Conservation (phyloP, 2,888 invertebrate genomes). For the Resseliella maxima region DNA sequence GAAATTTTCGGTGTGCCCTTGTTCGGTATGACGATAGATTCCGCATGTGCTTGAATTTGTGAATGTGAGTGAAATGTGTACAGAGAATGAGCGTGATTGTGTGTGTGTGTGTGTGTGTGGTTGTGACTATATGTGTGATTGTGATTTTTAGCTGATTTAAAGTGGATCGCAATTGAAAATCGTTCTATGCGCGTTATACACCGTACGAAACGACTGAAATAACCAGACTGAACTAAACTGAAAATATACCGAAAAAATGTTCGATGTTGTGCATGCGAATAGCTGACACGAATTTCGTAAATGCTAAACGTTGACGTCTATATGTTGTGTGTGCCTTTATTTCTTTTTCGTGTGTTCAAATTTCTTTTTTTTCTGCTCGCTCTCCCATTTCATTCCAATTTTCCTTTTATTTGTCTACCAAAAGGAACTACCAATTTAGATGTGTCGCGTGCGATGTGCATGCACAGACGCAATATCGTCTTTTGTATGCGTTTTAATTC, state of each 20-base stretch:
- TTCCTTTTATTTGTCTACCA: neutral
- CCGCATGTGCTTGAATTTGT: constrained; percentile 41
- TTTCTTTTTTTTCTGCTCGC: neutral
- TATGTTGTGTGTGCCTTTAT: neutral
- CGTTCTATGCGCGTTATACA: neutral
- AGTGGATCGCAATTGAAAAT: constrained; percentile 35
- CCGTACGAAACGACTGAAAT: too few relatives aligned
- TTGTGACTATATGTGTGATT: neutral
- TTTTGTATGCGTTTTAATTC: constrained; percentile 37
- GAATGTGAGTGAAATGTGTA: neutral
- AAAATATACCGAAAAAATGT: neutral
- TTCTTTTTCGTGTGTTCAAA: neutral
- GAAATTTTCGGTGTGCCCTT: constrained; percentile 7
- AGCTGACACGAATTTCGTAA: constrained; percentile 24
- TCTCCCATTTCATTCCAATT: neutral
- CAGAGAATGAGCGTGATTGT: neutral
- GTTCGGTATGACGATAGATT: neutral
- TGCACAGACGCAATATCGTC: neutral
- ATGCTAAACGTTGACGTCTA: neutral
- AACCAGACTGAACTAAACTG: neutral
- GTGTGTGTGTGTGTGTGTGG: neutral
- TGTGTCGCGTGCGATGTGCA: constrained; percentile 47
- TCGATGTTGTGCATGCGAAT: neutral
- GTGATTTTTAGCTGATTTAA: constrained; percentile 35
- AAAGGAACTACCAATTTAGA: constrained; percentile 45